Conservation (phyloP, 2,888 invertebrate species). For the Parnassius smintheus region DNA sequence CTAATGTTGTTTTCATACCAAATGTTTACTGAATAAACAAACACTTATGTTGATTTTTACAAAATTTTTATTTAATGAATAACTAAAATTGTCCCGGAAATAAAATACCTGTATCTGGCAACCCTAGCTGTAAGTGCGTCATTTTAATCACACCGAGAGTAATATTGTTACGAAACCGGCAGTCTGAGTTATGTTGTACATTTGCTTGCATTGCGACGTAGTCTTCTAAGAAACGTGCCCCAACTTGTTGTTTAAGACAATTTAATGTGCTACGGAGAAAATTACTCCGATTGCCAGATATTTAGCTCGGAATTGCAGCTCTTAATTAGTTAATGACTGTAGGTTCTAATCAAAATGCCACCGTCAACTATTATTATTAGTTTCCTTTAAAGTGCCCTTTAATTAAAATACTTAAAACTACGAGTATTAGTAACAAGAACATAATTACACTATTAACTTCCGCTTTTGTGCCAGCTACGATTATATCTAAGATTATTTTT, state of each 20-base stretch:
- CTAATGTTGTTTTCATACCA: too few relatives aligned
- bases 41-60: too few relatives aligned
- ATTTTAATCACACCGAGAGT: slow-evolving; percentile 9
- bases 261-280: slow-evolving; percentile 20
- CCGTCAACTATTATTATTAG: slow-evolving; percentile 7
- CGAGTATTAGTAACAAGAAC: too few relatives aligned
- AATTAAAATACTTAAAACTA: too few relatives aligned
- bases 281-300: slow-evolving; percentile 16
- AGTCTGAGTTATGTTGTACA: slow-evolving; percentile 15
- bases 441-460: too few relatives aligned
- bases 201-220: slow-evolving; percentile 10
- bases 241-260: slow-evolving; percentile 22
- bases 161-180: slow-evolving; percentile 11
- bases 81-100: too few relatives aligned
- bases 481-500: too few relatives aligned
- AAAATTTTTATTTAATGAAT: too few relatives aligned
- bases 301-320: slow-evolving; percentile 24
- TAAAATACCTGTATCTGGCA: too few relatives aligned
- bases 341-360: slow-evolving; percentile 21
- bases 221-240: slow-evolving; percentile 17
- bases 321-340: slow-evolving; percentile 21
- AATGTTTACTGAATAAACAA: too few relatives aligned
- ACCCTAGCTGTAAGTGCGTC: neutral
- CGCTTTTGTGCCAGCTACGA: too few relatives aligned
- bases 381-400: neutral